Base-by-base conservation (phyloP, 2,113 vertebrate genomes). In the Acanthochromis polyacanthus region DNA sequence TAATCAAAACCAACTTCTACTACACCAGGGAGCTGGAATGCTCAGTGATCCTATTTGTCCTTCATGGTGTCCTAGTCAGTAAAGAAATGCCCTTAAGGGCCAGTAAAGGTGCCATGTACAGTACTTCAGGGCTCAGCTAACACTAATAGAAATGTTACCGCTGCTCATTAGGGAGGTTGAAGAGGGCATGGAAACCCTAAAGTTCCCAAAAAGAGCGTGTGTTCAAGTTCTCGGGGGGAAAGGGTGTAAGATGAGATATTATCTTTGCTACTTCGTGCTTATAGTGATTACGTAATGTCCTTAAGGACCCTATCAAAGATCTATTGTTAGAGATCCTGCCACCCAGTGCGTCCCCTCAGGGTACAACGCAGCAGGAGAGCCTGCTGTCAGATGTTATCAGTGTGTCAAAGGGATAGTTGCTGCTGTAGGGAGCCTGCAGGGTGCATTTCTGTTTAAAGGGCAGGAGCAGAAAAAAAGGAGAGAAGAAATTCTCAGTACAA, bases 381-480 rank as follows among this genome's bases (percentile, higher is more conserved):
- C 36, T 19, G 38, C 79, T 79, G 71, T 73, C 74, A 81, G 81
- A 85, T 77, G 60, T 32, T 83, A 82, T 88, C 78, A 11, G 56
- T 7, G n/a, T 59, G 16, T 23, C 2, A n/a, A 61, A 36, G n/a
- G 59, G 71, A 73, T 65, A 20, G 50, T 48, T 16, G 57, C 38
- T 71, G 57, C 45, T 17, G 64, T 14, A 60, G 28, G 36, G 67
- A 72, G 52, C 59, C 67, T 66, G 25, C 48, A 43, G 61, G 50
- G 17, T 30, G 46, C 0, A 2, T 45, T 32, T 23, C 17, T 43
- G 23, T 43, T 55, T 57, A 64, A 70, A 83, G 62, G 50, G 43
- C 78, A 52, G 32, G 10, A 57, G 48, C 28, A 46, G 23, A 28
- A 6, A 61, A 5, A 58, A 51, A 25, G 2, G n/a, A 30, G 28